phyloP scores from a whole-genome alignment of 2,888 invertebrate species.

The Trachelus stipa region DNA sequence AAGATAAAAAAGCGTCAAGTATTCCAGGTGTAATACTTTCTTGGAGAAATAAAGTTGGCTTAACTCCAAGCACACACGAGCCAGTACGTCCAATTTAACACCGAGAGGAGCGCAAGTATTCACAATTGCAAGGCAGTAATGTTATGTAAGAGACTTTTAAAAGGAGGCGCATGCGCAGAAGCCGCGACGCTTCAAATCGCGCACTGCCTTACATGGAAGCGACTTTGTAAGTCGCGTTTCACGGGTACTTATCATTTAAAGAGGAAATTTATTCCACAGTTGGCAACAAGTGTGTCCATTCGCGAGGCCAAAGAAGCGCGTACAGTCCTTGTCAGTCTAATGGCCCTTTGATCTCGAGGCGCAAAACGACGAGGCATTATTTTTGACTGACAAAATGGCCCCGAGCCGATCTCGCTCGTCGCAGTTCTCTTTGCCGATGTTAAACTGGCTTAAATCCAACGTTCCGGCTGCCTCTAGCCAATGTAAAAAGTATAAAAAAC shows the following conservation, averaged over 20 bases:
- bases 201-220: not conserved
- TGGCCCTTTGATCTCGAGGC: not conserved
- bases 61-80: constrained; percentile 37
- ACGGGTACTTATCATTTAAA: not conserved
- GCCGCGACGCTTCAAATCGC: not conserved
- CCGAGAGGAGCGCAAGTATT: constrained; percentile 41
- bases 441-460: constrained; percentile 52
- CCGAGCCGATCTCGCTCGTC: not conserved
- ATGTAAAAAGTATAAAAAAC: constrained; percentile 39
- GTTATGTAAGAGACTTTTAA: not conserved
- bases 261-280: not conserved
- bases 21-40: not conserved
- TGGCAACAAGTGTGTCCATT: not conserved
- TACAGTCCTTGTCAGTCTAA: not conserved
- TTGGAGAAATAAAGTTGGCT: constrained; percentile 41
- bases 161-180: not conserved
- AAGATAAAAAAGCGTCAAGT: not conserved
- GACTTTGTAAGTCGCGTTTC: not conserved
- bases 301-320: not conserved
- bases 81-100: constrained; percentile 49
- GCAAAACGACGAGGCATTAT: not conserved
- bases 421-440: constrained; percentile 19
- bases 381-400: not conserved
- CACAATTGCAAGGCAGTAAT: constrained; percentile 4
- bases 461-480: constrained; percentile 41